phyloP scores from a whole-genome alignment of 2,113 vertebrate species.

The Dasyprocta punctata region DNA sequence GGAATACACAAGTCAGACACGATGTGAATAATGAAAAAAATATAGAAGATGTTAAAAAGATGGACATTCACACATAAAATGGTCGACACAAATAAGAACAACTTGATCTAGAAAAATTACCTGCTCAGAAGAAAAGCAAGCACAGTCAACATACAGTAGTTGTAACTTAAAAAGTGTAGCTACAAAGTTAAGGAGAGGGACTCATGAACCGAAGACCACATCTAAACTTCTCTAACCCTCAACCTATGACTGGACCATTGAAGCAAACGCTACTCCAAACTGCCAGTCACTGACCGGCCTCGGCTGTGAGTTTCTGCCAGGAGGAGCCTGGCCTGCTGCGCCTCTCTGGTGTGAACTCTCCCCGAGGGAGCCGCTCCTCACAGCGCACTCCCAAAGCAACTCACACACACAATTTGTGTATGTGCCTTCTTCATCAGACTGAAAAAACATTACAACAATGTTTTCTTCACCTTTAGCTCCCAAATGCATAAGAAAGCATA shows the following conservation, averaged over 20 bases:
- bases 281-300: neutral
- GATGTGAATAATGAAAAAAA: neutral
- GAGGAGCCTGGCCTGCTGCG: neutral
- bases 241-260: conserved; percentile 20
- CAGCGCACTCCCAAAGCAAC: neutral
- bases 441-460: neutral
- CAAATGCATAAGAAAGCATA: neutral
- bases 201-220: neutral
- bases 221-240: neutral
- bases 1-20: neutral
- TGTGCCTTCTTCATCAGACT: neutral
- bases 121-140: conserved; percentile 37
- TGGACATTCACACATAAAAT: conserved; percentile 5
- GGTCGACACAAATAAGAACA: neutral
- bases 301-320: neutral
- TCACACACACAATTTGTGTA: neutral
- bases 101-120: conserved; percentile 26
- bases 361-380: neutral
- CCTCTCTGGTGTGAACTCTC: neutral
- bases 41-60: neutral
- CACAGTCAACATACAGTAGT: neutral
- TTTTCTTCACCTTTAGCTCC: neutral
- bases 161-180: neutral
- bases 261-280: neutral
- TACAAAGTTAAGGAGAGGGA: conserved; percentile 14